phyloP scores from a whole-genome alignment of 1,140 invertebrate genomes.

The Steinernema feltiae region DNA sequence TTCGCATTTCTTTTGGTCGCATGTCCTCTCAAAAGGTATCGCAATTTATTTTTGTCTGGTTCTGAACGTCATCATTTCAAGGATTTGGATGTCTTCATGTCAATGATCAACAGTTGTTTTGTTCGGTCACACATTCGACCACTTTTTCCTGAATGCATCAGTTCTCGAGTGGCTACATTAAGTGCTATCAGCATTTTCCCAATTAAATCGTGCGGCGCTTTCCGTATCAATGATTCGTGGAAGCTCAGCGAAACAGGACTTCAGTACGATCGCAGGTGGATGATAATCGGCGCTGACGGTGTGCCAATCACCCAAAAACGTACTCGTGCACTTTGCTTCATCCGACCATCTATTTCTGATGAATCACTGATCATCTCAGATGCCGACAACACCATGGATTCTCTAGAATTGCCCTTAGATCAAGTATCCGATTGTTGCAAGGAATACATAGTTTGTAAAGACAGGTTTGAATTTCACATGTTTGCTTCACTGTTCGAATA shows the following conservation, averaged over 20 bases:
- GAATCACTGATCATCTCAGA: background rate
- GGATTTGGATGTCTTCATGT: slow-evolving; percentile 34
- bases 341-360: slow-evolving; percentile 64
- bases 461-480: background rate
- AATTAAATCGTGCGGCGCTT: slow-evolving; percentile 82
- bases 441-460: background rate
- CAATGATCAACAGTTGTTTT: slow-evolving; percentile 44
- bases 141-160: slow-evolving; percentile 17
- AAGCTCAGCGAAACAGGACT: slow-evolving; percentile 70
- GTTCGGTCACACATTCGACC: background rate
- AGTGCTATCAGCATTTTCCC: slow-evolving; percentile 77
- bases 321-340: slow-evolving; percentile 71
- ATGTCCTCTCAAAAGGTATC: slow-evolving; percentile 73
- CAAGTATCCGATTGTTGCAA: background rate
- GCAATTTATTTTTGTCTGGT: slow-evolving; percentile 64
- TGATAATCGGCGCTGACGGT: slow-evolving; percentile 74
- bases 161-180: slow-evolving; percentile 44
- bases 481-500: background rate
- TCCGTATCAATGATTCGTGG: slow-evolving; percentile 68
- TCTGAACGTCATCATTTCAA: slow-evolving; percentile 17
- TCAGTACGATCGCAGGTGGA: slow-evolving; percentile 82
- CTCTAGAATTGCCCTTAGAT: background rate
- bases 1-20: slow-evolving; percentile 87
- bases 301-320: slow-evolving; percentile 80
- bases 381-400: background rate